Evolutionary conservation across 2,888 invertebrate genomes (phyloP), one percentile per base, ranked within the genome.

Genomic region (Drosophila anceps): DNA sequence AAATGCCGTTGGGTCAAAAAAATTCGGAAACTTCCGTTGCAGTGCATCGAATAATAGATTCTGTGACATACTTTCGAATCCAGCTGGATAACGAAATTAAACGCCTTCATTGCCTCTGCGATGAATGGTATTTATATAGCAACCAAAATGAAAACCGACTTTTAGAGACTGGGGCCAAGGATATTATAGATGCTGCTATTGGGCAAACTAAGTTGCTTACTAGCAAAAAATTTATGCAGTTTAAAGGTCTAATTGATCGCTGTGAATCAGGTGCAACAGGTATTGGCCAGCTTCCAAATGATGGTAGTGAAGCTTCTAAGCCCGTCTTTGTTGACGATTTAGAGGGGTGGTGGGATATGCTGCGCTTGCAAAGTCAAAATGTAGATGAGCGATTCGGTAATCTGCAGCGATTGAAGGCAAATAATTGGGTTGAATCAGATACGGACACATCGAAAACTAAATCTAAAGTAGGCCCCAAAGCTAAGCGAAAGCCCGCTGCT

Each of bases 171-270:
- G 85, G 81, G 1, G 92, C 90, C 24, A 88, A 89, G 6, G 94
- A 94, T 76, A 93, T 94, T 91, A 95, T 97, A 24, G 94, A 96
- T 86, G 95, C 95, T 31, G 95, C 96, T 0, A 94, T 96, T 64
- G 97, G 97, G 0, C 96, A 97, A 92, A 96, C 96, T 0, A 94
- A 94, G 68, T 92, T 97, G n/a, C 93, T 97, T 6, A 94, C 96
- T 1, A 94, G 93, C 13, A 96, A 96, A 85, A 97, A 97, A 89
- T 95, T 97, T 78, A 93, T 95, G 87, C 96, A 96, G 90, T 97
- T 97, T 88, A 92, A 93, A 39, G 94, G 94, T 20, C 92, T 96
- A 3, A 95, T 94, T 20, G 91, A 93, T 54, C 86, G 91, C 0
- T 93, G 90, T 77, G 93, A 92, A 44, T 68, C 84, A 0, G 82